phyloP scores from a whole-genome alignment of 2,888 invertebrate genomes.

The Leucophenga maculata region DNA sequence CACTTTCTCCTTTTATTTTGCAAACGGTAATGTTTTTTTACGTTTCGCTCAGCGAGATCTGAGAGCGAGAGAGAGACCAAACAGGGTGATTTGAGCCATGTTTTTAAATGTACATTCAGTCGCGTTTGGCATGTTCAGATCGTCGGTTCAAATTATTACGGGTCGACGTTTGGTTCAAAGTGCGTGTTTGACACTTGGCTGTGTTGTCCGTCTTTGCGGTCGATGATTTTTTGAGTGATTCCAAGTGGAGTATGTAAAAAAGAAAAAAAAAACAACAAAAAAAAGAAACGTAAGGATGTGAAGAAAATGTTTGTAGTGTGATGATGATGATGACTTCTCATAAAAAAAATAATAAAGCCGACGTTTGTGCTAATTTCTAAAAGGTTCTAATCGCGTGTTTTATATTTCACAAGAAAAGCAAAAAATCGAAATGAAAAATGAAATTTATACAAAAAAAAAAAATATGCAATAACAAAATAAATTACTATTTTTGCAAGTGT shows the following conservation, averaged over 20 bases:
- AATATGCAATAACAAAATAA: not conserved
- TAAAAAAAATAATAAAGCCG: conserved; percentile 34
- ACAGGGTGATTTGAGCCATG: too few species aligned
- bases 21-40: too few species aligned
- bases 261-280: conserved; percentile 2
- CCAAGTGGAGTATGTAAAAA: conserved; percentile 11
- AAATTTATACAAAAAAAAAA: conserved; percentile 16
- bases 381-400: conserved; percentile 32
- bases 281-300: not conserved
- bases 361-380: conserved; percentile 30
- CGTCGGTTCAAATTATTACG: conserved; percentile 21
- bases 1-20: too few species aligned
- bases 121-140: conserved; percentile 59
- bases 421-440: conserved; percentile 6
- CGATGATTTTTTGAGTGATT: conserved; percentile 6
- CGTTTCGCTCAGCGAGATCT: too few species aligned
- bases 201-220: not conserved
- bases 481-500: not conserved
- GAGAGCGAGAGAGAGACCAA: too few species aligned
- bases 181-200: not conserved
- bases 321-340: conserved; percentile 1
- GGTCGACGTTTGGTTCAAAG: not conserved
- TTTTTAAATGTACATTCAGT: too few species aligned
- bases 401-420: not conserved
- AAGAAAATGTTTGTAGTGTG: not conserved